These are phyloP conservation scores for Amblyraja radiata DNA, from an alignment of 2,797 vertebrate species.

Conservation along the genomic window DNA sequence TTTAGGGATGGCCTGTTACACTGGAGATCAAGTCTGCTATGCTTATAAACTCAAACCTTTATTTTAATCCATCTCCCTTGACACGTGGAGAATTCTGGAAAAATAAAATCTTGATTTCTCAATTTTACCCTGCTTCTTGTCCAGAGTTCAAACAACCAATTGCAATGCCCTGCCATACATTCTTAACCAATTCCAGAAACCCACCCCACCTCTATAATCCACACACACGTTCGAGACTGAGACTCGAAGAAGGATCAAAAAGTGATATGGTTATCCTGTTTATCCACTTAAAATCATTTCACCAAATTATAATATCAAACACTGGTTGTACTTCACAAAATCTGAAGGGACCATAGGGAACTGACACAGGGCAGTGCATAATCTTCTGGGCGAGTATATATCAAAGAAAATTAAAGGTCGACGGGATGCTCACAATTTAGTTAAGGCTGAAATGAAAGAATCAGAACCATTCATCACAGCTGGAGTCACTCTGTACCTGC, in stretches of 20 bases:
- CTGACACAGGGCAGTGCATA: background rate
- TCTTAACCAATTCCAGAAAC: background rate
- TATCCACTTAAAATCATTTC: background rate
- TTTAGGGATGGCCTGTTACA: too few relatives aligned
- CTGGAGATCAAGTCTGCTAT: too few relatives aligned
- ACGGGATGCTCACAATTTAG: background rate
- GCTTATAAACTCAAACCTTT: background rate
- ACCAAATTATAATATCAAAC: background rate
- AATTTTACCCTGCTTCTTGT: background rate
- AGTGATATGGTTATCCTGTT: too few relatives aligned
- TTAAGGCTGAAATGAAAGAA: background rate
- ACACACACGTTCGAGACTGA: background rate
- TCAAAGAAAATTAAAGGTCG: background rate
- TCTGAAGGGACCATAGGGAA: background rate
- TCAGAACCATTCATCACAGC: background rate
- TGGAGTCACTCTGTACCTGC: constrained; percentile 49
- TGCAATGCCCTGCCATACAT: background rate
- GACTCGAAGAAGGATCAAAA: too few relatives aligned
- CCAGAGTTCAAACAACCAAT: background rate
- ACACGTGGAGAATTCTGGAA: background rate
- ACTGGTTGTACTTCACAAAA: background rate
- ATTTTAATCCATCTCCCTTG: background rate
- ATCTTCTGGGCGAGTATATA: background rate
- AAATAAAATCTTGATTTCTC: background rate
- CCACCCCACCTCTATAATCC: background rate